Evolutionary conservation across 2,888 invertebrate genomes (phyloP).

Genomic region (Exocentrus adspersus): DNA sequence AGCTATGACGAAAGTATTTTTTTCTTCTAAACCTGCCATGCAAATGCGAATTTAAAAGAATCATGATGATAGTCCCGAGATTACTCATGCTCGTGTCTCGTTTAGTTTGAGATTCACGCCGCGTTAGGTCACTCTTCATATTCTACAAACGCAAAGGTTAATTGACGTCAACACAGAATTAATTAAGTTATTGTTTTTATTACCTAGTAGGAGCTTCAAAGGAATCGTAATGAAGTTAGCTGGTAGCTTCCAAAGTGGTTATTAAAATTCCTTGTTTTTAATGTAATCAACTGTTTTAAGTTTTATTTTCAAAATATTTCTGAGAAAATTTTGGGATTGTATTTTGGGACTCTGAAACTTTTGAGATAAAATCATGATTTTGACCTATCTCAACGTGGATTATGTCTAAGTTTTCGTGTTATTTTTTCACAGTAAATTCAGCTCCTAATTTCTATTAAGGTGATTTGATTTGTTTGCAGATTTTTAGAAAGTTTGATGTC

Average conservation of each 20-base stretch:
- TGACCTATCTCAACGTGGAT: too few relatives aligned
- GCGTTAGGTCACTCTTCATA: slow-evolving; percentile 28
- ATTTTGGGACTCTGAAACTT: background rate
- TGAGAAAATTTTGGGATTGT: too few relatives aligned
- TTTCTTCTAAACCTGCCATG: too few relatives aligned
- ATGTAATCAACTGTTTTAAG: too few relatives aligned
- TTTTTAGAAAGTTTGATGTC: background rate
- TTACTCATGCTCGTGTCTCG: slow-evolving; percentile 19
- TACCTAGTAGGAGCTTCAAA: background rate
- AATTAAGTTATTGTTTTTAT: background rate
- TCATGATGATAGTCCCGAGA: slow-evolving; percentile 5
- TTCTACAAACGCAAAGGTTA: slow-evolving; percentile 30
- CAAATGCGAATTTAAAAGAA: too few relatives aligned
- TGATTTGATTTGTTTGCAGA: background rate
- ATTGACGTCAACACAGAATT: slow-evolving; percentile 24
- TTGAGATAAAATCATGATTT: background rate
- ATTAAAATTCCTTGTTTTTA: too few relatives aligned
- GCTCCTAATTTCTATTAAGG: too few relatives aligned
- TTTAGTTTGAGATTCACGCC: slow-evolving; percentile 22
- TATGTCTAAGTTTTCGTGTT: too few relatives aligned
- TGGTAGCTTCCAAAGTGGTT: background rate
- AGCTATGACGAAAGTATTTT: too few relatives aligned
- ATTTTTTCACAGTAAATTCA: too few relatives aligned
- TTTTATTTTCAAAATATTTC: background rate
- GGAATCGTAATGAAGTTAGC: background rate